Evolutionary conservation across 2,888 invertebrate genomes (phyloP), one percentile per base, ranked within the genome.

Genomic region (Actias luna): DNA sequence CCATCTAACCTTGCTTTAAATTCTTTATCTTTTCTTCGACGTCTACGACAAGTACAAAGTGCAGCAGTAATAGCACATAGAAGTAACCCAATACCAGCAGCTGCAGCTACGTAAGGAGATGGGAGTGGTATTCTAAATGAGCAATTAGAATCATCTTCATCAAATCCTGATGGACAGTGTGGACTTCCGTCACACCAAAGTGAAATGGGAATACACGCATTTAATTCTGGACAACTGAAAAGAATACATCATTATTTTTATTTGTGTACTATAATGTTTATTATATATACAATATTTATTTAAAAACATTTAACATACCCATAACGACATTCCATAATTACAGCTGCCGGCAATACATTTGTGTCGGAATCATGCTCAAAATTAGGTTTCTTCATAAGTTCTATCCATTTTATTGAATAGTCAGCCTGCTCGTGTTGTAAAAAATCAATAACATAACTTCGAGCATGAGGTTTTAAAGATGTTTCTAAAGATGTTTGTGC

Each of bases 161-260:
- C 97, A 83, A 94, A 96, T 1, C 97, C 96, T 5, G 96, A 96
- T 16, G 96, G 97, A 79, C 97, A 97, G 77, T 97, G 96, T 1
- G 94, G 90, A 52, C 95, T 93, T 0, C 96, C 96, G 79, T 97
- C 97, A 83, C 97, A 97, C 96, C 97, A 96, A 5, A 97, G 82
- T 1, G 95, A 94, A 1, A 95, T 93, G 67, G 95, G 96, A 74
- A 97, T 96, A 82, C 97, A 97, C 0, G 96, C 96, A 67, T 96
- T 96, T 61, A 97, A 88, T 80, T 97, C 96, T 0, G 96, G 96
- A 76, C 97, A 97, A 78, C 96, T 96, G 50, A 55, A 61, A 50
- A 52, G 7, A 39, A 35, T n/a, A 55, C 35, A 18, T 14, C 16
- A 14, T 18, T 4, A 46, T 46, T 39, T 60, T 27, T 18, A 18